These are phyloP conservation scores for Trichogramma dendrolimi DNA, from an alignment of 2,888 invertebrate species.

Conservation along the genomic window DNA sequence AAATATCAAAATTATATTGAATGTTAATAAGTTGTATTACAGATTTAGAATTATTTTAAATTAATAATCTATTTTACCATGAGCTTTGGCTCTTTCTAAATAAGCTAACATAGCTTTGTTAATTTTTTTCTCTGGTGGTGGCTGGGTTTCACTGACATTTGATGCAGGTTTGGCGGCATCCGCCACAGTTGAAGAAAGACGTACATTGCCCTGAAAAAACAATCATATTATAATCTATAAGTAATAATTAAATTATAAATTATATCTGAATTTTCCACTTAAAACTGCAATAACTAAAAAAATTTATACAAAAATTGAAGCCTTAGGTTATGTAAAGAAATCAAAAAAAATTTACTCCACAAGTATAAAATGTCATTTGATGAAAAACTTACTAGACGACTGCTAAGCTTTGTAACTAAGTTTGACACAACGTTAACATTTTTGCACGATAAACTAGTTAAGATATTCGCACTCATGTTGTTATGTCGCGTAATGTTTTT, in stretches of 20 bases:
- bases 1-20: constrained; percentile 21
- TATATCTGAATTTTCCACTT: background rate
- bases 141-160: background rate
- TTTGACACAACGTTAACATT: constrained; percentile 6
- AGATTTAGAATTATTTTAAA: constrained; percentile 9
- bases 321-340: constrained; percentile 11
- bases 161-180: background rate
- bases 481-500: no score
- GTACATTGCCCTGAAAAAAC: constrained; percentile 16
- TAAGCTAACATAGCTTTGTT: constrained; percentile 90
- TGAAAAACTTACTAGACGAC: constrained; percentile 10
- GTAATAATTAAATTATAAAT: constrained; percentile 1
- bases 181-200: constrained; percentile 17
- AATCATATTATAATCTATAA: no score
- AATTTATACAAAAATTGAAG: background rate
- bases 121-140: constrained; percentile 54
- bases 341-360: background rate
- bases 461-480: no score
- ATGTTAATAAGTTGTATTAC: constrained; percentile 1
- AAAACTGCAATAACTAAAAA: background rate
- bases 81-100: constrained; percentile 73
- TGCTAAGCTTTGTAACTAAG: constrained; percentile 9
- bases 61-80: constrained; percentile 54
- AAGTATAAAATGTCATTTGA: background rate
- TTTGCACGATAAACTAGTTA: background rate